Conservation (phyloP, 1,140 invertebrate species). For the Probaryconus sp. region DNA sequence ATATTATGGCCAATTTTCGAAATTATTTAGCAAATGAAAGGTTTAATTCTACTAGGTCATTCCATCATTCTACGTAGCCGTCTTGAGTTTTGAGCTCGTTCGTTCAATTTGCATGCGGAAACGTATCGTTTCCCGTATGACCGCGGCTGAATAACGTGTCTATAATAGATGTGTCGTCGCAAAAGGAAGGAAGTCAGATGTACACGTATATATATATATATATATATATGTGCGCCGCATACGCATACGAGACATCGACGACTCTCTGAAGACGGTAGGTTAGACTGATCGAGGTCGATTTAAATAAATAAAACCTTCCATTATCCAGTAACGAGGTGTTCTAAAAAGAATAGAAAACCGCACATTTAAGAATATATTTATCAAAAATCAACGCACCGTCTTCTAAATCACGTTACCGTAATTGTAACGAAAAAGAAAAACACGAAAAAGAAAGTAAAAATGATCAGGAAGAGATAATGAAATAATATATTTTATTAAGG, state of each 20-base stretch:
- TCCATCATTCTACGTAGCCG: constrained; percentile 8
- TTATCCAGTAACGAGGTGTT: constrained; percentile 43
- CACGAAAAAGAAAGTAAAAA: constrained; percentile 25
- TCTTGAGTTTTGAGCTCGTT: constrained; percentile 38
- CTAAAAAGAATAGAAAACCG: constrained; percentile 41
- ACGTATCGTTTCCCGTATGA: constrained; percentile 63
- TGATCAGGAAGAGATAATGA: constrained; percentile 31
- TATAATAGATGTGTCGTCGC: constrained; percentile 69
- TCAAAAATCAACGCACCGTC: too few relatives aligned
- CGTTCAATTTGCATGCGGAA: constrained; percentile 68
- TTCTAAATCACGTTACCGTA: too few relatives aligned
- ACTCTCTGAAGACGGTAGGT: constrained; percentile 33
- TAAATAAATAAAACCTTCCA: constrained; percentile 66
- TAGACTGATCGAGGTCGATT: constrained; percentile 46
- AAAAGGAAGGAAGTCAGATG: constrained; percentile 54
- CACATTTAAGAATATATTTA: too few relatives aligned
- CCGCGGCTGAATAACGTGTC: constrained; percentile 59
- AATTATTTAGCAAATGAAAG: too few relatives aligned
- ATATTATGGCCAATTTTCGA: too few relatives aligned
- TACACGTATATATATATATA: constrained; percentile 20
- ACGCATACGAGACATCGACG: constrained; percentile 45
- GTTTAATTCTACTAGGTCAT: constrained; percentile 52
- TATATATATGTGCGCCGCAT: constrained; percentile 22
- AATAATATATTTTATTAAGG: constrained; percentile 53
- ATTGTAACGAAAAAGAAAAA: constrained; percentile 1